Conservation (phyloP, 1,140 invertebrate species). For the Euschistus heros region DNA sequence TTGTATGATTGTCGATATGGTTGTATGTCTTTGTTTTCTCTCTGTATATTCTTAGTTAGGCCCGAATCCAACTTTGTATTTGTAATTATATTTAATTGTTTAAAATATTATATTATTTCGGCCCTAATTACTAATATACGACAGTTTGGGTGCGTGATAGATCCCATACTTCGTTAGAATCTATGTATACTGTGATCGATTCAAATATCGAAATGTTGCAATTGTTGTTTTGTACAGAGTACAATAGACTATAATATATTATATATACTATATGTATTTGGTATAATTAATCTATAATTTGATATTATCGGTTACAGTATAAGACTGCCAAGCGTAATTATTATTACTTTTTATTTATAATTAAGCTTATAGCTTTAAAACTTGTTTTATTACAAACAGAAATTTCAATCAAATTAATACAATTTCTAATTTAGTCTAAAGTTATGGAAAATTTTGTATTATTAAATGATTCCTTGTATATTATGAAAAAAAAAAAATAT, state of each 20-base stretch:
- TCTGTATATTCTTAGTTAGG: conserved; percentile 28
- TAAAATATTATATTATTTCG: conserved; percentile 25
- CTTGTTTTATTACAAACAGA: conserved; percentile 8
- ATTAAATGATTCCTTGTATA: conserved; percentile 4
- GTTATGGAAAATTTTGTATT: conserved; percentile 8
- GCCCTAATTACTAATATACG: conserved; percentile 22
- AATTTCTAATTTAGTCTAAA: conserved; percentile 13
- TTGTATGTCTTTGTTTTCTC: conserved; percentile 2
- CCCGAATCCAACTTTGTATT: conserved; percentile 20
- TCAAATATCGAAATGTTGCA: neutral
- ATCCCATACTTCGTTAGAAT: conserved; percentile 23
- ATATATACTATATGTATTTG: conserved; percentile 21
- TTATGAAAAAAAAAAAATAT: too few relatives aligned
- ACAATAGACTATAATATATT: conserved; percentile 12
- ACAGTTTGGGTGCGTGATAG: conserved; percentile 17
- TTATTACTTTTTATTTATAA: conserved; percentile 23
- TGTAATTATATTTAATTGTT: conserved; percentile 23
- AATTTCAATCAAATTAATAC: conserved; percentile 14
- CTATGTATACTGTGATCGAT: conserved; percentile 29
- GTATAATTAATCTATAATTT: conserved; percentile 7
- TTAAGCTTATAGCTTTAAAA: conserved; percentile 27
- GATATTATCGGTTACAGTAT: conserved; percentile 28
- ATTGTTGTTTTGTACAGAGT: conserved; percentile 10
- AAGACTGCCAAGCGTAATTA: conserved; percentile 27
- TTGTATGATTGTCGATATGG: conserved; percentile 5